A percentile compares a stretch with the other conserved stretches of the same genome.
Conservation (phyloP, 2,888 invertebrate genomes). For the Ophonus ardosiacus region DNA sequence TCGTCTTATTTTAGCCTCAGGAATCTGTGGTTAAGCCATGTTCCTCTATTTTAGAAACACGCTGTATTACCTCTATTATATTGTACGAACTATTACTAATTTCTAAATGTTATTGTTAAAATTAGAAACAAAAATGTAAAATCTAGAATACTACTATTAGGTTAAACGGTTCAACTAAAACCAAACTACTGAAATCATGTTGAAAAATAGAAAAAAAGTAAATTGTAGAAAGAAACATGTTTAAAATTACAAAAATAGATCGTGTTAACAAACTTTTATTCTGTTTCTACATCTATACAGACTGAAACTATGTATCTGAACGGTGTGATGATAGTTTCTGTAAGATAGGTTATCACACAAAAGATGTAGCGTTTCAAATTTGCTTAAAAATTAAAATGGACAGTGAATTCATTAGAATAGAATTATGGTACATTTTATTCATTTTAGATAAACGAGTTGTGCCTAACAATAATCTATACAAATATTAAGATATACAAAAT, state of each 20-base stretch:
- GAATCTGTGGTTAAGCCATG: too few relatives aligned
- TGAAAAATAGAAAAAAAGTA: not conserved
- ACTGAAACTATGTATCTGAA: slow-evolving; percentile 50
- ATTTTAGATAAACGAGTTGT: slow-evolving; percentile 58
- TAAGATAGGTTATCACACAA: slow-evolving; percentile 35
- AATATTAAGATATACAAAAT: slow-evolving; percentile 59
- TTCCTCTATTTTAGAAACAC: too few relatives aligned
- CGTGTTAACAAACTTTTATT: slow-evolving; percentile 56
- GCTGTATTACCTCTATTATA: too few relatives aligned
- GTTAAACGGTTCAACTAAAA: not conserved
- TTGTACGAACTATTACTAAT: too few relatives aligned
- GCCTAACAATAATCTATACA: slow-evolving; percentile 60
- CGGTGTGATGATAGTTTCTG: slow-evolving; percentile 41
- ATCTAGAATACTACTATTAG: too few relatives aligned
- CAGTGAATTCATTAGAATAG: slow-evolving; percentile 56
- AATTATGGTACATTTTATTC: slow-evolving; percentile 63
- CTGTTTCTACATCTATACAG: slow-evolving; percentile 59
- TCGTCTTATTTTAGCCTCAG: too few relatives aligned
- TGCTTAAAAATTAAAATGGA: slow-evolving; percentile 52
- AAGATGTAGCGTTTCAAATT: slow-evolving; percentile 51
- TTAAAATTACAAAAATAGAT: slow-evolving; percentile 25
- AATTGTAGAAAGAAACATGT: slow-evolving; percentile 8
- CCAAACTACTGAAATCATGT: not conserved
- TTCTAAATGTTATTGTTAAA: too few relatives aligned
- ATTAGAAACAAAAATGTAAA: too few relatives aligned